A percentile compares a stretch with the other conserved stretches of the same genome.
These are phyloP conservation scores for Rhingia rostrata DNA, from an alignment of 2,888 invertebrate species.

Conservation along the genomic window DNA sequence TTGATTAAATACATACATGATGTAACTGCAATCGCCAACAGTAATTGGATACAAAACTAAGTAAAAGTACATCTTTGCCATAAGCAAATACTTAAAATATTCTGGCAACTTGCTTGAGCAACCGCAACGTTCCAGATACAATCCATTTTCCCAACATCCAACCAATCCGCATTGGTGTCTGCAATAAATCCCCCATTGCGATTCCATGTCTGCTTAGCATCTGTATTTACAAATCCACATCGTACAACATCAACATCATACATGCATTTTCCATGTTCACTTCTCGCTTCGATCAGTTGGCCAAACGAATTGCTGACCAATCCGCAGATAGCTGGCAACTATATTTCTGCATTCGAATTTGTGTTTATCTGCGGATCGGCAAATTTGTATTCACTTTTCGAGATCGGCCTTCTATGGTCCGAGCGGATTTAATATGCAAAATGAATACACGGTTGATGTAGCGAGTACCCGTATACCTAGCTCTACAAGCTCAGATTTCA, in stretches of 20 bases:
- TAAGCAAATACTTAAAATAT: no score
- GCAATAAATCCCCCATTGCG: conserved; percentile 65
- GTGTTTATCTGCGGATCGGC: conserved; percentile 42
- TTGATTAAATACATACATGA: no score
- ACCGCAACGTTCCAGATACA: conserved; percentile 32
- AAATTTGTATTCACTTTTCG: conserved; percentile 59
- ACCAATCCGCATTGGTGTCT: conserved; percentile 56
- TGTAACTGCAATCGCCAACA: no score
- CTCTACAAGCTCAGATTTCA: conserved; percentile 32
- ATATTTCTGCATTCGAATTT: conserved; percentile 45
- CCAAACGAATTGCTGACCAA: conserved; percentile 42
- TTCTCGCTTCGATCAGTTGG: conserved; percentile 57
- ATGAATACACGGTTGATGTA: conserved; percentile 27
- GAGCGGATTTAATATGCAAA: conserved; percentile 70
- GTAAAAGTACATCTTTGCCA: no score
- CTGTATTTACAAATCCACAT: conserved; percentile 53
- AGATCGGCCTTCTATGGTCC: conserved; percentile 52
- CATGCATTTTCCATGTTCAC: conserved; percentile 70
- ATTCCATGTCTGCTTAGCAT: conserved; percentile 66
- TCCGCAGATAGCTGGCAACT: conserved; percentile 64
- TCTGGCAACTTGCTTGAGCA: neutral
- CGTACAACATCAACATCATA: conserved; percentile 37
- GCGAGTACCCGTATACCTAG: neutral
- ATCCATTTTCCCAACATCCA: conserved; percentile 26
- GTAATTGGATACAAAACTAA: no score